Base-by-base conservation (phyloP, 1,140 invertebrate species). In the Hylaeus anthracinus region DNA sequence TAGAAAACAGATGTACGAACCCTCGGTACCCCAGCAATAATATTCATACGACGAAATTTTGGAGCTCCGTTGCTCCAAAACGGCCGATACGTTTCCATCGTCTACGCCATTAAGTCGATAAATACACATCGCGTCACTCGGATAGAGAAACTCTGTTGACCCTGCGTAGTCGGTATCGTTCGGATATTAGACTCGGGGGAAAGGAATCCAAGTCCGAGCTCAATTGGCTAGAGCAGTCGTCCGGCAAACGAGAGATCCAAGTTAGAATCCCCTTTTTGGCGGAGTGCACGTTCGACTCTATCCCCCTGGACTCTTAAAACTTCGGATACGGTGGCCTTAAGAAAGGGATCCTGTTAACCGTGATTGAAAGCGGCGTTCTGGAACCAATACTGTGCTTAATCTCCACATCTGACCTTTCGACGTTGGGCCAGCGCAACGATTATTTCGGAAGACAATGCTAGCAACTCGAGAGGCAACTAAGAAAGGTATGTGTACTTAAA, bases 1-100 rank as follows among this genome's bases (percentile, higher is more conserved):
- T 43, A 53, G 67, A 53, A 63, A 78, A 63, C 67, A 72, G 67
- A 78, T 78, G 75, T 72, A 51, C 8, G 45, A 10, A 26, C 26
- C 26, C 26, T 26, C 39, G 10, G 6, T 72, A 41, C 37, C 10
- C 43, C 37, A 41, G 51, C 41, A 55, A 41, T 61, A 53, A 61
- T 71, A 77, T 77, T 77, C 66, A 51, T n/a, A 48, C 5, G 8
- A n/a, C 12, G 51, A 2, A 15, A 45, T 3, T 37, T 37, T 26
- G 6, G 2, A 43, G 6, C n/a, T 2, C 6, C 14, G 4, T 37
- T 70, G n/a, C n/a, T 45, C 60, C 10, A 37, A 48, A 45, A 12
- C 56, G 3, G 12, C 15, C 1, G 9, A 2, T 2, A 10, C 2
- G 2, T 1, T 6, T 12, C 43, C 9, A 1, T 12, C 26, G 14